Evolutionary conservation across 1,140 invertebrate species (phyloP), one percentile per base, ranked within the genome.

Genomic region (Drosophila pseudoobscura): DNA sequence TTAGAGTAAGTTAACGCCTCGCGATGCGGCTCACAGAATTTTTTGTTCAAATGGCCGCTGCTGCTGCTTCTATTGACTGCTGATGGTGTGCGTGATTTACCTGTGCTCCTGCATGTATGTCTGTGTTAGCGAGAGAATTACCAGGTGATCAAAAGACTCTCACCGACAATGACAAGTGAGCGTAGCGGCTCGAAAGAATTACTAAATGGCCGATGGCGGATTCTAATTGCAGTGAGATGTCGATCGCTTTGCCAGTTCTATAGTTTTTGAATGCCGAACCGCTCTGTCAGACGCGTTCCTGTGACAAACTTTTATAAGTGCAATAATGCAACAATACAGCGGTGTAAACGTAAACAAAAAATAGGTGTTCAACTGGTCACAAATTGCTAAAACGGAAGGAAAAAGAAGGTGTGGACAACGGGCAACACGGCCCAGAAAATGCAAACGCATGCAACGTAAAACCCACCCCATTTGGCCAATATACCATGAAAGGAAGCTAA

Each of bases 341-440:
- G 47, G 63, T 83, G 58, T 46, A 83, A 83, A 83, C 75, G 79
- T 83, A 83, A 83, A 83, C 79, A 83, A 83, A 84, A 73, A 68
- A 66, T 54, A 63, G 58, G 31, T 80, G 53, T 51, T 45, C 22
- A 66, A 59, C 49, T 76, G 78, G 52, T 72, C 60, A 78, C 72
- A 66, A 20, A 20, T 20, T 20, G 20, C 20, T 20, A 20, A 2
- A 20, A 20, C 2, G 20, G 20, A 20, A 20, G 20, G 20, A 20
- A 20, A 20, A 20, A 20, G 20, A 20, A 2, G 20, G 20, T 20
- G 20, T 20, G 20, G 20, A 20, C 20, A 20, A 20, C 20, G 2
- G 20, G 20, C 20, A 20, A 20, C 20, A 20, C 20, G 20, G 20
- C 20, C 20, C 20, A 20, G 20, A 20, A 20, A 20, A 20, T 20